phyloP scores from a whole-genome alignment of 2,113 vertebrate genomes.

The Varanus komodoensis region DNA sequence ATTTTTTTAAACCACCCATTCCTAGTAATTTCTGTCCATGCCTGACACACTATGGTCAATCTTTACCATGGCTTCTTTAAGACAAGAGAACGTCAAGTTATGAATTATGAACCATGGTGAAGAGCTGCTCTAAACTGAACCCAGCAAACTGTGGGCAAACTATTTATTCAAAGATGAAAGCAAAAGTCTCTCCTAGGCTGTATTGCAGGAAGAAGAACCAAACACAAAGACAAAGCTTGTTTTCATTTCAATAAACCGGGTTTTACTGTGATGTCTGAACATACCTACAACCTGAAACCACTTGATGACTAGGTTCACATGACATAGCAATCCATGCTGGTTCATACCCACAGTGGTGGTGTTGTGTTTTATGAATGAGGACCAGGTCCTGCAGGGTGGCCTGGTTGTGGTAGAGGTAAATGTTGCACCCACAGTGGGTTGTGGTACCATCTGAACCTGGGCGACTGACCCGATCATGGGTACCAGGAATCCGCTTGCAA shows the following conservation, averaged over 20 bases:
- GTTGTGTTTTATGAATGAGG: too few species aligned
- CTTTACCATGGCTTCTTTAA: neutral
- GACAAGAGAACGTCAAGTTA: neutral
- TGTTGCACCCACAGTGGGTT: too few species aligned
- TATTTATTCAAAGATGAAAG: neutral
- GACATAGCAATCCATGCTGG: too few species aligned
- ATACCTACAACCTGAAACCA: neutral
- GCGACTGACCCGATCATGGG: too few species aligned
- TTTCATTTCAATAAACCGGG: neutral
- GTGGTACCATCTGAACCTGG: too few species aligned
- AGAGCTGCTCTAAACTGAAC: neutral
- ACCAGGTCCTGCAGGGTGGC: too few species aligned
- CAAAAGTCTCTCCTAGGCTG: neutral
- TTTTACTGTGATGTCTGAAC: neutral
- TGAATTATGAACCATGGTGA: neutral
- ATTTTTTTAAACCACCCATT: neutral
- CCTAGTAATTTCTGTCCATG: neutral
- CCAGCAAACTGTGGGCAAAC: too few species aligned
- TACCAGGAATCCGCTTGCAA: too few species aligned
- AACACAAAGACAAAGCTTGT: neutral
- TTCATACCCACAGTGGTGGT: too few species aligned
- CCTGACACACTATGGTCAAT: neutral
- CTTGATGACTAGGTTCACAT: too few species aligned
- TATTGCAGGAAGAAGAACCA: neutral
- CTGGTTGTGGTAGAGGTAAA: too few species aligned